These are phyloP conservation scores for Perodicticus potto DNA, from an alignment of 2,797 vertebrate species.

Conservation along the genomic window DNA sequence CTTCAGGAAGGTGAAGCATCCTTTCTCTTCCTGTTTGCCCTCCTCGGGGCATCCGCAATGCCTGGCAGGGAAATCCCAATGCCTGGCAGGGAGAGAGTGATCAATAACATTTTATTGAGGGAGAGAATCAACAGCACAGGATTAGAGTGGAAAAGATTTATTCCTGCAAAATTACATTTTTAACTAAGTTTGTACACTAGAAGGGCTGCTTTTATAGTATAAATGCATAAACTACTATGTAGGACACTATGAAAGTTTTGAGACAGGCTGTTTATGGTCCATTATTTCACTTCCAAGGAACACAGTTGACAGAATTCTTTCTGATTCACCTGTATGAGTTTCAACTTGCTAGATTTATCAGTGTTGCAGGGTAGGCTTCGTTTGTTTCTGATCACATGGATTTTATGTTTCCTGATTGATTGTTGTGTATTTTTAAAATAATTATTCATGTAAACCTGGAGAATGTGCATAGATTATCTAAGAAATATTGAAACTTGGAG, in stretches of 20 bases:
- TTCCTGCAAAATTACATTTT: neutral
- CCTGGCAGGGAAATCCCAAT: neutral
- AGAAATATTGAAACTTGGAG: neutral
- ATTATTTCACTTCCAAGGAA: no score
- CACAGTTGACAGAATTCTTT: no score
- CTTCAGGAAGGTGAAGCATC: neutral
- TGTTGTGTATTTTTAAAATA: no score
- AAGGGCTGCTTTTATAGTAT: neutral
- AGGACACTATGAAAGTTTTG: no score
- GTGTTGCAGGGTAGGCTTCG: no score
- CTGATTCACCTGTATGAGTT: no score
- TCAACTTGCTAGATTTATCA: no score
- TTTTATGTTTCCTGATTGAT: no score
- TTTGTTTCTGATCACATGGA: no score
- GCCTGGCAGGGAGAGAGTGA: neutral
- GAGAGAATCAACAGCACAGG: neutral
- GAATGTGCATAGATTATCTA: neutral
- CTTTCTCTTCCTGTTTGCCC: neutral
- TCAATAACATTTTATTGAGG: neutral
- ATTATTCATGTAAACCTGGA: neutral
- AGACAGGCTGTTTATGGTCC: no score
- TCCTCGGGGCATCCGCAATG: neutral
- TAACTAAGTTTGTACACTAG: neutral
- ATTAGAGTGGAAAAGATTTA: neutral
- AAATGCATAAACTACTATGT: neutral